Percentiles rank a stretch among this genome's conserved stretches.
Conservation (phyloP, 2,113 vertebrate species). For the Tiliqua scincoides region DNA sequence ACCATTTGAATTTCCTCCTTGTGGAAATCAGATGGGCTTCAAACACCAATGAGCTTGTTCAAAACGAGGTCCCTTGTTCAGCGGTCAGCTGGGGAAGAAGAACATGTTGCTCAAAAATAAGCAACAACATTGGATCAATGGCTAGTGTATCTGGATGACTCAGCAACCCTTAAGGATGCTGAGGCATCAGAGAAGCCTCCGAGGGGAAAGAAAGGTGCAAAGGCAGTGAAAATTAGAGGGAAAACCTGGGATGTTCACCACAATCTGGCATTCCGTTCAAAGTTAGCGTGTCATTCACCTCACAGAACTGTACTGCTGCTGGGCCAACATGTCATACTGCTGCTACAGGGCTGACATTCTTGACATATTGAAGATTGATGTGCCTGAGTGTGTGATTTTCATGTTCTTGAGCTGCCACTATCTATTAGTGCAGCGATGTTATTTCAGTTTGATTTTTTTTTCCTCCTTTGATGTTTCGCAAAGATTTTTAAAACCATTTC, state of each 20-base stretch:
- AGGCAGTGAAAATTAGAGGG: too few species aligned
- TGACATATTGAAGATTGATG: slow-evolving; percentile 4
- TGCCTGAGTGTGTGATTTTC: slow-evolving; percentile 20
- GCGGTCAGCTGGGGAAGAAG: too few species aligned
- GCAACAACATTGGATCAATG: too few species aligned
- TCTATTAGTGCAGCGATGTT: background rate
- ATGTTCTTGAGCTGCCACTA: background rate
- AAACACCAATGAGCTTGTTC: too few species aligned
- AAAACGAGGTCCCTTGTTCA: too few species aligned
- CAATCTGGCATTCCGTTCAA: background rate
- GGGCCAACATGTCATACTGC: slow-evolving; percentile 3
- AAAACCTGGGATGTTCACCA: background rate
- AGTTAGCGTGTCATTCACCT: slow-evolving; percentile 31
- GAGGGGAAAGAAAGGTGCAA: too few species aligned
- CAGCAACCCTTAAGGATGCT: too few species aligned
- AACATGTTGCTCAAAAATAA: too few species aligned
- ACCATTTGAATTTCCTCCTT: too few species aligned
- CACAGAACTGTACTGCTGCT: background rate
- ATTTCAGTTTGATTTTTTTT: slow-evolving; percentile 2
- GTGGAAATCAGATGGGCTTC: too few species aligned
- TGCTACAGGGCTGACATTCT: background rate
- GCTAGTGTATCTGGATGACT: too few species aligned
- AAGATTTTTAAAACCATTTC: background rate
- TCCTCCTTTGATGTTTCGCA: background rate
- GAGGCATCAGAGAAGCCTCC: too few species aligned